Conservation (phyloP, 2,797 vertebrate genomes). For the Orientallactaga sibirica region DNA sequence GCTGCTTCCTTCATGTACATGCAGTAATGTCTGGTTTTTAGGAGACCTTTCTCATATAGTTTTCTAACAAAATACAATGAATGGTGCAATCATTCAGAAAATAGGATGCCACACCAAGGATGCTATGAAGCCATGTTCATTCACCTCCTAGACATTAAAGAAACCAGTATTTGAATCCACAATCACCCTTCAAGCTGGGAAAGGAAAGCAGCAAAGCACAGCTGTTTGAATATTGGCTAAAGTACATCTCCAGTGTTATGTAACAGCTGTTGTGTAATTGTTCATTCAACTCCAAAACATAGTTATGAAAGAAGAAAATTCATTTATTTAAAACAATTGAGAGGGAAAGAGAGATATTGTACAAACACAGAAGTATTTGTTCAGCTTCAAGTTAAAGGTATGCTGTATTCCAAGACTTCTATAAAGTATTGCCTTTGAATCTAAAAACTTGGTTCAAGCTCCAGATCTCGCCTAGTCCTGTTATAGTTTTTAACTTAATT, state of each 20-base stretch:
- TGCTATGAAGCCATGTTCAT: slow-evolving; percentile 21
- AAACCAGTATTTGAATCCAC: slow-evolving; percentile 58
- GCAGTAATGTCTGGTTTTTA: slow-evolving; percentile 2
- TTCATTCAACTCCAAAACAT: slow-evolving; percentile 72
- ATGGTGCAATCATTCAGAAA: slow-evolving; percentile 31
- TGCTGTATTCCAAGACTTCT: not conserved
- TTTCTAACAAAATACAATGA: slow-evolving; percentile 48
- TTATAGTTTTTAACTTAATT: not conserved
- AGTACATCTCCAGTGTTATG: slow-evolving; percentile 51
- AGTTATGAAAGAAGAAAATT: slow-evolving; percentile 68
- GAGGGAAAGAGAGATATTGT: not conserved
- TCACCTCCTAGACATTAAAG: slow-evolving; percentile 43
- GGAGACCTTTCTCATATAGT: slow-evolving; percentile 43
- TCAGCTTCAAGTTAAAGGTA: not conserved
- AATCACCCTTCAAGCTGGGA: slow-evolving; percentile 57
- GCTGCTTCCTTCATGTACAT: not conserved
- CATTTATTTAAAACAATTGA: not conserved
- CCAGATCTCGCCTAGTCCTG: not conserved
- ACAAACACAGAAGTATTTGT: not conserved
- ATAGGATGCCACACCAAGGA: not conserved
- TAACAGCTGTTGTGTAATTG: slow-evolving; percentile 81
- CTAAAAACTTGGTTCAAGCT: not conserved
- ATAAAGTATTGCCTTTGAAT: not conserved
- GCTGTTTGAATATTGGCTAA: slow-evolving; percentile 59
- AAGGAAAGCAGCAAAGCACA: slow-evolving; percentile 68